Percentiles rank a stretch among this genome's conserved stretches.
phyloP scores from a whole-genome alignment of 2,113 vertebrate genomes.

The Electrona antarctica region DNA sequence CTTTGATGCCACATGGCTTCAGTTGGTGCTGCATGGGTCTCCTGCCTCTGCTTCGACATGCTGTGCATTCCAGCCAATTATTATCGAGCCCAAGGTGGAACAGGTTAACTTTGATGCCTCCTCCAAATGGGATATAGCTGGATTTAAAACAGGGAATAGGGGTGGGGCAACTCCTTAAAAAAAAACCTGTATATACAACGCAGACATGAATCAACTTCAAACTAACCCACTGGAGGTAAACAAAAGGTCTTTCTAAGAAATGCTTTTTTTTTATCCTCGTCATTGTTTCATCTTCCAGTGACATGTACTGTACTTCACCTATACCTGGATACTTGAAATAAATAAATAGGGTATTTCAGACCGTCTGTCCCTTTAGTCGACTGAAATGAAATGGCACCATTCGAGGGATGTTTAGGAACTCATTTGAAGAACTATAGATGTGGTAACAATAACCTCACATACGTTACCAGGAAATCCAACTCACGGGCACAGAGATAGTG shows the following conservation, averaged over 20 bases:
- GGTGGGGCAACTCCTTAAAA: slow-evolving; percentile 65
- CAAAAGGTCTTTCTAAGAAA: slow-evolving; percentile 70
- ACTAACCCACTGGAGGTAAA: slow-evolving; percentile 55
- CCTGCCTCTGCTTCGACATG: slow-evolving; percentile 66
- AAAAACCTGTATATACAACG: slow-evolving; percentile 68
- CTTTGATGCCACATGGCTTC: slow-evolving; percentile 58
- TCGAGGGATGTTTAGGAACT: slow-evolving; percentile 29
- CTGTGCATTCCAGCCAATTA: slow-evolving; percentile 73
- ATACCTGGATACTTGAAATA: slow-evolving; percentile 38
- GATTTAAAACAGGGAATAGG: slow-evolving; percentile 68
- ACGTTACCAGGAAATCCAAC: slow-evolving; percentile 64
- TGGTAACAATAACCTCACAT: slow-evolving; percentile 57
- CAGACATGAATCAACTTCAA: slow-evolving; percentile 76
- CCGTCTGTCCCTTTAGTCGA: background rate
- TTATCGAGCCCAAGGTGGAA: slow-evolving; percentile 70
- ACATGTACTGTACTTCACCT: slow-evolving; percentile 39
- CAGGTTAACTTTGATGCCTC: slow-evolving; percentile 75
- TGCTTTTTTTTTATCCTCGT: slow-evolving; percentile 51
- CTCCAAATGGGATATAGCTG: slow-evolving; percentile 68
- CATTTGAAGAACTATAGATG: slow-evolving; percentile 31
- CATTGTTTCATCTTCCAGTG: slow-evolving; percentile 72
- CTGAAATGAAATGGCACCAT: slow-evolving; percentile 33
- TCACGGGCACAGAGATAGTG: slow-evolving; percentile 62
- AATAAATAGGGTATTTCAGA: slow-evolving; percentile 4
- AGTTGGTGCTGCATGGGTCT: slow-evolving; percentile 48